Evolutionary conservation across 1,140 invertebrate genomes (phyloP), one percentile per base, ranked within the genome.

Genomic region (Batillaria attramentaria): DNA sequence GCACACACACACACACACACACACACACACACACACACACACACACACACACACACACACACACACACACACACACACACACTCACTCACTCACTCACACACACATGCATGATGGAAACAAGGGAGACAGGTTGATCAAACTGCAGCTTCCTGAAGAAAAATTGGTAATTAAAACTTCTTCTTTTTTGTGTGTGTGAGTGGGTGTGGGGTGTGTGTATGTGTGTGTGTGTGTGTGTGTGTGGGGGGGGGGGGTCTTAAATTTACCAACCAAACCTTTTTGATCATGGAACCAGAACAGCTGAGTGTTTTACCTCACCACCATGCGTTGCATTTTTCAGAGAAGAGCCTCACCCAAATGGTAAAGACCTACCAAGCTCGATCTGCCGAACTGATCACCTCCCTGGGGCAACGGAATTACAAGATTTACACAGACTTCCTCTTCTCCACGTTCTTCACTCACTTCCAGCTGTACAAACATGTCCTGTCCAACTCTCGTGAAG

Each of bases 381-480:
- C 39, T 1, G 8, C 54, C 0, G 42, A 62, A 16, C 73, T 75
- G 24, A 4, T 62, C 5, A 24, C 42, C 20, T 31, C 69, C 33
- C 66, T 89, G 24, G 80, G 81, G 24, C 81, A 87, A 69, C 79
- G 85, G 70, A 84, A 87, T 69, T 84, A 85, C 69, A 84, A 86
- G 73, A 79, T 87, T n/a, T 88, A 83, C 68, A 84, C 83, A 43
- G 85, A 88, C 35, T 87, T 84, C 79, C 60, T 89, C 37, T 88
- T 87, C 80, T 78, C 80, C 28, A 87, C 87, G 42, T 84, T 88
- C 33, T 77, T 89, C 41, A 77, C 81, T 31, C 88, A 89, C 72
- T 89, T 85, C 69, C 87, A 87, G 80, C 80, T 89, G 5, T 89
- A 85, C 77, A 83, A 89, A 69, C 85, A 79, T 79, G 87, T 86